Evolutionary conservation across 2,113 vertebrate species (phyloP), one percentile per base, ranked within the genome.

Genomic region (Struthio camelus): DNA sequence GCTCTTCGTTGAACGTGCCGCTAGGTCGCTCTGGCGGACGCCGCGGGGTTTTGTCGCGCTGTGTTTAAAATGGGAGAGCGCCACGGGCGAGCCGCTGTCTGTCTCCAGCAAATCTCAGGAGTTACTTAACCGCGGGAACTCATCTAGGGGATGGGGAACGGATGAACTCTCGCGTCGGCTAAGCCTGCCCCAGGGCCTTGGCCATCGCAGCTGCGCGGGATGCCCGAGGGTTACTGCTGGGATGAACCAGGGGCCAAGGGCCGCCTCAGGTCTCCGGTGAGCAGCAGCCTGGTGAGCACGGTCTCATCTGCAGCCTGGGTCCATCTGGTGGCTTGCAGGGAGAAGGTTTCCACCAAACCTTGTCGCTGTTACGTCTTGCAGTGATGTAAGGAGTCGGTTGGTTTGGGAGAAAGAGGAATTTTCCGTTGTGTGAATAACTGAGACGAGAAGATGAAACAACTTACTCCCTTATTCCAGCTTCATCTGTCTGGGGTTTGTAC

Each of bases 241-340:
- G 42, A 27, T 15, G n/a, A 42, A 66, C 15, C 38, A 42, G 18
- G 64, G 42, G 18, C 66, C 79, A 69, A 44, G 23, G 58, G 27
- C 18, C 34, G n/a, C n/a, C n/a, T n/a, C n/a, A n/a, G n/a, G n/a
- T 59, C 36, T 16, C 14, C 14, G 44, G 44, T 14, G 44, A 46
- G 14, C 44, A 16, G 46, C 56, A 4, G n/a, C 4, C 10, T 50
- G 42, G 58, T 10, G 11, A 44, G n/a, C 4, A 2, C 0, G 0
- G 32, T 65, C 19, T 40, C 15, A 18, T 24, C 58, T 12, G 36
- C 25, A 65, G 1, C 36, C 32, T 11, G 25, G 27, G 42, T 51
- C 81, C 3, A 0, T 11, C 48, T 0, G 4, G 25, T 50, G 14
- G 42, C 30, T 44, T 51, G 53, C 6, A 53, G 34, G 3, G n/a